These are phyloP conservation scores for Buphagus erythrorhynchus DNA, from an alignment of 2,797 vertebrate genomes.

Conservation along the genomic window DNA sequence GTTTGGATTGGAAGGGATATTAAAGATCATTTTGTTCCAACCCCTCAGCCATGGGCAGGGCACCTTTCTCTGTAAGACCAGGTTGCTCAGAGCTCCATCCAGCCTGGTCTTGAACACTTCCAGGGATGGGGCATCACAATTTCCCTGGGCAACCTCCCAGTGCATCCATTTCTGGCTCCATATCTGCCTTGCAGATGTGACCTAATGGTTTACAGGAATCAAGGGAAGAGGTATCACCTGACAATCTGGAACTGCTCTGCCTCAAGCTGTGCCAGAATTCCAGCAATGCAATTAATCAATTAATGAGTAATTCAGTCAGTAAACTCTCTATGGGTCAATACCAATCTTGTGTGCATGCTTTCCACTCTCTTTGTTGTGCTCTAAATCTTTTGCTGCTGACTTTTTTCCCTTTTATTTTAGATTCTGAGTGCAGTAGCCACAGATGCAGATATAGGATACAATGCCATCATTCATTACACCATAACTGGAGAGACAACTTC, in stretches of 20 bases:
- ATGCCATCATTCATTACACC: constrained; percentile 57
- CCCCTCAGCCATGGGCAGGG: not conserved
- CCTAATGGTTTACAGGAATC: not conserved
- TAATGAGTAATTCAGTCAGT: not conserved
- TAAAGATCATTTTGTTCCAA: not conserved
- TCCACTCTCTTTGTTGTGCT: not conserved
- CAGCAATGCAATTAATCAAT: not conserved
- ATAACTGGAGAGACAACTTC: not conserved
- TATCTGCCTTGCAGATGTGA: not conserved
- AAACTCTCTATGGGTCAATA: not conserved
- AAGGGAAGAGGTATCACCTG: not conserved
- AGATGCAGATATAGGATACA: constrained; percentile 60
- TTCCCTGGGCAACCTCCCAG: not conserved
- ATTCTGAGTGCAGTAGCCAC: constrained; percentile 55
- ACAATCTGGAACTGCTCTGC: not conserved
- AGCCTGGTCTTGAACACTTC: not conserved
- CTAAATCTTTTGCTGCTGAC: not conserved
- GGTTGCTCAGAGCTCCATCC: not conserved
- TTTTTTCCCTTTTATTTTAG: not conserved
- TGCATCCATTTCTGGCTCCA: not conserved
- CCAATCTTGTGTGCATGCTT: not conserved
- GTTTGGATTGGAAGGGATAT: not conserved
- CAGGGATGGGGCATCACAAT: not conserved
- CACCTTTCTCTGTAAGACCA: not conserved
- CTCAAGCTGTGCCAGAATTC: not conserved